Base-by-base conservation (phyloP, 2,797 vertebrate genomes). In the Ceyx erithaca region DNA sequence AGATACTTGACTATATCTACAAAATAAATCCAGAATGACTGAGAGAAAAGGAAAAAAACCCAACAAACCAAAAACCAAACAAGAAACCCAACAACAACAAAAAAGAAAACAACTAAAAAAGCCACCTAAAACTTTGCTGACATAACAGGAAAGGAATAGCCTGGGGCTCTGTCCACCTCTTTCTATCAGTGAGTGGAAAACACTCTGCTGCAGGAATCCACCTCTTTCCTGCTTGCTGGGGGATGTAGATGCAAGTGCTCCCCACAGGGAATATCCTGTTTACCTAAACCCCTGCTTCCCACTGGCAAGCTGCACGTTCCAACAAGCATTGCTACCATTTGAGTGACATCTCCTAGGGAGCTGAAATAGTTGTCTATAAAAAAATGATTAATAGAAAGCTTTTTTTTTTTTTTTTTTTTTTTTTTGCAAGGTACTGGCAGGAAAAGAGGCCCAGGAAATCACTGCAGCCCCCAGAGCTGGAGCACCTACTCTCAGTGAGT, bases 81-180 rank as follows among this genome's bases (percentile, higher is more conserved):
- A 48, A 19, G 19, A 46, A 46, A 46, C 20, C 45, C 45, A 46
- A 46, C 45, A 22, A 11, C 20, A 46, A 21, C 45, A 35, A 5
- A 13, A 37, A 41, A 13, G 57, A 4, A 30, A 49, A 49, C 7
- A 37, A 40, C 37, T 6, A 40, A 40, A 40, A 40, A 40, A 40
- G 37, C 16, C 43, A 63, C 40, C 45, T 31, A 58, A 54, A 80
- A 6, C 45, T 79, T 69, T 63, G 71, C 31, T 89, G n/a, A n/a
- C 77, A 7, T 73, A 94, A 95, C 92, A 96, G 95, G 96, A 96
- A 93, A 49, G 72, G 55, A 28, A 11, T 19, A 63, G 73, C 80
- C 51, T 19, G 31, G 30, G 71, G 52, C 67, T 81, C 51, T 67
- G 59, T 70, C 80, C 85, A 86, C 80, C 48, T 59, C 5, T 80